Evolutionary conservation across 2,888 invertebrate species (phyloP).

Genomic region (Yponomeuta sedellus): DNA sequence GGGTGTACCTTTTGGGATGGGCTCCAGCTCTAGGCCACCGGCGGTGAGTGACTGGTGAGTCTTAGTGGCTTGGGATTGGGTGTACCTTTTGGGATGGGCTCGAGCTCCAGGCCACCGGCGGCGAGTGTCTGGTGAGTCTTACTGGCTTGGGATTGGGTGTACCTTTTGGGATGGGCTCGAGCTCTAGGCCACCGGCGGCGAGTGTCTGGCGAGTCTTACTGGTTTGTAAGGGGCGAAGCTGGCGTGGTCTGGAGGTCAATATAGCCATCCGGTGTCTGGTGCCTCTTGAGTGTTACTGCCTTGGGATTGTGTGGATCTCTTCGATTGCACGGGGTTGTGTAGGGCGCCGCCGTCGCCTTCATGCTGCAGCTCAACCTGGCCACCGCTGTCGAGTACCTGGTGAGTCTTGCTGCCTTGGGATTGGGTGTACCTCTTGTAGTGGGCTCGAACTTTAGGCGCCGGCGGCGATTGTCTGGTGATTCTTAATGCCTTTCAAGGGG

Average conservation of each 20-base stretch:
- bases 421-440: not conserved
- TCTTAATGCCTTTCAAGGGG: conserved; percentile 29
- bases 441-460: conserved; percentile 91
- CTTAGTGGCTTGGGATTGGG: not conserved
- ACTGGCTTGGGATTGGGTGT: not conserved
- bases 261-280: conserved; percentile 88
- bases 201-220: conserved; percentile 87
- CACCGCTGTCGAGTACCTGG: conserved; percentile 89
- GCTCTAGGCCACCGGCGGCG: conserved; percentile 86
- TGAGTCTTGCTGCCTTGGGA: conserved; percentile 63
- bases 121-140: conserved; percentile 88
- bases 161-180: too few relatives aligned
- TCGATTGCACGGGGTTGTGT: too few relatives aligned
- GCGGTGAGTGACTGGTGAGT: conserved; percentile 90
- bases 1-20: too few relatives aligned
- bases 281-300: conserved; percentile 82
- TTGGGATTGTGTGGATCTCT: not conserved
- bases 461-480: conserved; percentile 90
- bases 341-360: conserved; percentile 82
- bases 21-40: conserved; percentile 90
- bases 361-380: conserved; percentile 94
- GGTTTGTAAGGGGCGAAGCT: not conserved
- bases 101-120: conserved; percentile 89
- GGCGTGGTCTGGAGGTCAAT: conserved; percentile 83
- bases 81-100: conserved; percentile 58